These are phyloP conservation scores for Erinaceus europaeus DNA, from an alignment of 2,113 vertebrate species.

Conservation along the genomic window DNA sequence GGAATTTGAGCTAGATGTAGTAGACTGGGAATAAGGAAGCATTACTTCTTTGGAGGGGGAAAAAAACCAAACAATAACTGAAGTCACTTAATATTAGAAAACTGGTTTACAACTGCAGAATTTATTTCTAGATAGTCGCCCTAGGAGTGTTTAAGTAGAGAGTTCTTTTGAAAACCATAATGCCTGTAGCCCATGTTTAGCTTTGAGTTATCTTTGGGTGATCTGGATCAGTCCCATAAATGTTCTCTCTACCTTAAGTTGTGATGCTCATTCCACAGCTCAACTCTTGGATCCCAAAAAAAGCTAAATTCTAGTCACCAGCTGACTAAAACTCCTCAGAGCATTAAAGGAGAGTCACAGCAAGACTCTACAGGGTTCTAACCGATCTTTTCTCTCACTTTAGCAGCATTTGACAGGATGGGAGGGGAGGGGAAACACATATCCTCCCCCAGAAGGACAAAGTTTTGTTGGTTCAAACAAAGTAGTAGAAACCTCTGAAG, in stretches of 20 bases:
- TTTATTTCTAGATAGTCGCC: slow-evolving; percentile 5
- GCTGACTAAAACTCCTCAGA: slow-evolving; percentile 71
- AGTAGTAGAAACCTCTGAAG: slow-evolving; percentile 72
- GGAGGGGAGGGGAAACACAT: neutral
- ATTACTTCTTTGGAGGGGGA: neutral
- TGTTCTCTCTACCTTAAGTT: neutral
- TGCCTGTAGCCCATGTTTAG: neutral
- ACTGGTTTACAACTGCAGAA: neutral
- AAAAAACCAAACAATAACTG: neutral
- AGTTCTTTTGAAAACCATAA: slow-evolving; percentile 12
- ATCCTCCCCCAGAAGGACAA: slow-evolving; percentile 57
- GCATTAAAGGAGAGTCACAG: slow-evolving; percentile 6
- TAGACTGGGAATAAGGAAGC: neutral
- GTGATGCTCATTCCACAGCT: neutral
- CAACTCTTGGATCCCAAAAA: slow-evolving; percentile 49
- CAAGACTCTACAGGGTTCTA: slow-evolving; percentile 31
- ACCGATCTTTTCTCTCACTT: slow-evolving; percentile 75
- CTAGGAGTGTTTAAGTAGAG: neutral
- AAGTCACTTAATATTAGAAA: neutral
- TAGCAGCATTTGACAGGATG: slow-evolving; percentile 52
- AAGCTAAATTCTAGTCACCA: slow-evolving; percentile 71
- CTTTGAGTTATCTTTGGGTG: neutral
- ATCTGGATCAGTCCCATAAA: neutral
- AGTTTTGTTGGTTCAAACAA: slow-evolving; percentile 71
- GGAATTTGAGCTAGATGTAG: neutral